Evolutionary conservation across 2,113 vertebrate species (phyloP).

Genomic region (Gadus macrocephalus): DNA sequence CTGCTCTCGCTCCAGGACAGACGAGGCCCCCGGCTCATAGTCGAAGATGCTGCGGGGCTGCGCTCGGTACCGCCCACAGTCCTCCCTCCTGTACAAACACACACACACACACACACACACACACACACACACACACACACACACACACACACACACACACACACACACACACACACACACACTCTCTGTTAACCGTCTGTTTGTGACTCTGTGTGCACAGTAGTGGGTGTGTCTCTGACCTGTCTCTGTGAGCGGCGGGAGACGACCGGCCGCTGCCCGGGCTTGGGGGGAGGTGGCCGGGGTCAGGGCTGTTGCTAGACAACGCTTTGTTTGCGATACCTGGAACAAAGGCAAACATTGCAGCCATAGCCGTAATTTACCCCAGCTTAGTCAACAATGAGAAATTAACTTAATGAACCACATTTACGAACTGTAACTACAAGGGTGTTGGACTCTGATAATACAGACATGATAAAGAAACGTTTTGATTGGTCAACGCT

Average conservation of each 20-base stretch:
- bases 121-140: too few relatives aligned
- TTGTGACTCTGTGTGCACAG: too few relatives aligned
- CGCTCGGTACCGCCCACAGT: slow-evolving; percentile 84
- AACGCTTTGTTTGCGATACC: background rate
- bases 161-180: background rate
- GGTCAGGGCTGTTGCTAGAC: background rate
- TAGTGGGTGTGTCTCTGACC: background rate
- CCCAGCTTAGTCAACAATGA: background rate
- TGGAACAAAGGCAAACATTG: background rate
- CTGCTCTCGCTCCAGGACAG: slow-evolving; percentile 82
- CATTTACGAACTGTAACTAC: too few relatives aligned
- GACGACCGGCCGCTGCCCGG: background rate
- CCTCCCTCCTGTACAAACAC: slow-evolving; percentile 78
- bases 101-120: background rate
- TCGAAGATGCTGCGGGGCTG: slow-evolving; percentile 88
- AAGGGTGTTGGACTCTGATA: too few relatives aligned
- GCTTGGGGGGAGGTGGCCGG: background rate
- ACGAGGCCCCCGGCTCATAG: slow-evolving; percentile 85
- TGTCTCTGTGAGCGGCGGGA: background rate
- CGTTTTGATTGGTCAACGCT: too few relatives aligned
- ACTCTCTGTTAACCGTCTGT: background rate
- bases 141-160: too few relatives aligned
- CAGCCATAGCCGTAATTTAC: background rate
- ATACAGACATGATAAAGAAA: too few relatives aligned
- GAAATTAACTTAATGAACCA: background rate